Evolutionary conservation across 2,113 vertebrate genomes (phyloP).

Genomic region (Neopipo cinnamomea): DNA sequence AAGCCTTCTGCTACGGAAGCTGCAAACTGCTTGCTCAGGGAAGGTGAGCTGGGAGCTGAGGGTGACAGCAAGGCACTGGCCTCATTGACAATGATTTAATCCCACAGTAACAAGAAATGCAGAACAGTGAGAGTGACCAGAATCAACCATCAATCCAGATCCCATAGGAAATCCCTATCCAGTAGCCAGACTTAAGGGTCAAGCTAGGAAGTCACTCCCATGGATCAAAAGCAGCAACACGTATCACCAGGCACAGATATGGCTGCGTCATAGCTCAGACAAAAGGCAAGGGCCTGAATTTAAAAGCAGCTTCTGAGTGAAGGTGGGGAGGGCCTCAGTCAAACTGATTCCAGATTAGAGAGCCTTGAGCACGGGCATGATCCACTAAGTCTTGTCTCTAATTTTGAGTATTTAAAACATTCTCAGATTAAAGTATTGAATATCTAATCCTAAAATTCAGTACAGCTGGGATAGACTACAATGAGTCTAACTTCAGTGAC

Average conservation of each 20-base stretch:
- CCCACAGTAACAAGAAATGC: not conserved
- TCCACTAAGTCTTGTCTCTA: not conserved
- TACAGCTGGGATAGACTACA: not conserved
- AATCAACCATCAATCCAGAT: not conserved
- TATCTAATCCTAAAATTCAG: not conserved
- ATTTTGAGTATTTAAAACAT: not conserved
- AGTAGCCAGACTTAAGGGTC: not conserved
- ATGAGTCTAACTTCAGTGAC: not conserved
- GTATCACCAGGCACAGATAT: not conserved
- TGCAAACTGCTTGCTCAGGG: not conserved
- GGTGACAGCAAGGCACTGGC: not conserved
- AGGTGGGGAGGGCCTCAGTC: not conserved
- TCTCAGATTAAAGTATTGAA: not conserved
- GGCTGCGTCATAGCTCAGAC: not conserved
- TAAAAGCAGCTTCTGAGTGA: not conserved
- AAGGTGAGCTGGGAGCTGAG: not conserved
- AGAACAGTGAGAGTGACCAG: not conserved
- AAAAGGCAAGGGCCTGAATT: not conserved
- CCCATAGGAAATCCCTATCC: not conserved
- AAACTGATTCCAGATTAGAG: not conserved
- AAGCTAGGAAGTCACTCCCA: not conserved
- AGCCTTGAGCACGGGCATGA: not conserved
- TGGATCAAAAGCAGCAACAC: fast-evolving
- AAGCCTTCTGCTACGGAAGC: not conserved
- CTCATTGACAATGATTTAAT: not conserved